Evolutionary conservation across 2,797 vertebrate genomes (phyloP).

Genomic region (Artibeus lituratus): DNA sequence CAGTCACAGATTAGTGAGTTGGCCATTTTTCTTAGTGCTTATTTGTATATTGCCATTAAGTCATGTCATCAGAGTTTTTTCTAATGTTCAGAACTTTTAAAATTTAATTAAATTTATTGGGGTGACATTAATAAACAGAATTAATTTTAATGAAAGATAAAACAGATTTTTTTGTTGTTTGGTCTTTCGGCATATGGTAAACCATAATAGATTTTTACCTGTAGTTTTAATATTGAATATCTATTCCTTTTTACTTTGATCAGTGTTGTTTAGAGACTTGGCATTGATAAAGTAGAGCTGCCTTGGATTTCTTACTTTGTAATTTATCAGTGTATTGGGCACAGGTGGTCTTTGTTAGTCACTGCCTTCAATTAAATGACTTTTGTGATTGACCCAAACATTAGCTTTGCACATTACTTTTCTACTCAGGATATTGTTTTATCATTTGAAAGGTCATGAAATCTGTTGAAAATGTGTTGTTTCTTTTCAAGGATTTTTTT

Average conservation of each 20-base stretch:
- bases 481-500: conserved; percentile 30
- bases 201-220: conserved; percentile 12
- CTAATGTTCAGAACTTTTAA: neutral
- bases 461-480: conserved; percentile 37
- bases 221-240: conserved; percentile 24
- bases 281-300: conserved; percentile 28
- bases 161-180: conserved; percentile 7
- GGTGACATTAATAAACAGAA: neutral
- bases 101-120: neutral
- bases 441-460: conserved; percentile 43
- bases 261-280: conserved; percentile 26
- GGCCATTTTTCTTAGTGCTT: neutral
- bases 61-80: conserved; percentile 21
- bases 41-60: neutral
- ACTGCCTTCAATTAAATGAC: conserved; percentile 60
- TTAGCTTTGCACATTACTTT: conserved; percentile 48
- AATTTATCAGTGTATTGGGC: conserved; percentile 40
- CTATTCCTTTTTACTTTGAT: conserved; percentile 41
- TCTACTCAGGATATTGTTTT: conserved; percentile 43
- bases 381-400: conserved; percentile 49
- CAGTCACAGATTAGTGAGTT: neutral
- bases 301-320: conserved; percentile 48
- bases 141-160: conserved; percentile 25
- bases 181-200: neutral
- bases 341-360: conserved; percentile 61